Evolutionary conservation across 2,113 vertebrate species (phyloP).

Genomic region (Siniperca knerii): DNA sequence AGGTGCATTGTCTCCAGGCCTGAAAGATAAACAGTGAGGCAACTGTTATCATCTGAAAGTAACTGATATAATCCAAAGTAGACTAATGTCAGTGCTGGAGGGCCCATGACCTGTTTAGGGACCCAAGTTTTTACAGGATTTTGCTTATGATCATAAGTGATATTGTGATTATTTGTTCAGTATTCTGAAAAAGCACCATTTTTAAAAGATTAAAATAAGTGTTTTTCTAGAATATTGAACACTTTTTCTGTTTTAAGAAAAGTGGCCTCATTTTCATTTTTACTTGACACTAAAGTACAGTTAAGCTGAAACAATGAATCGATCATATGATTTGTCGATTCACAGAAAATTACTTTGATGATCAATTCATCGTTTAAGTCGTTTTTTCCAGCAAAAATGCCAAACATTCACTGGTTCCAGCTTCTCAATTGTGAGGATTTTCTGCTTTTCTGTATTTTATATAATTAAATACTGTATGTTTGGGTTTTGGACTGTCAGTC

Average conservation of each 20-base stretch:
- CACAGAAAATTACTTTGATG: too few relatives aligned
- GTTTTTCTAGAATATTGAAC: background rate
- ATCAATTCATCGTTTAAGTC: too few relatives aligned
- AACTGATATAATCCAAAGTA: background rate
- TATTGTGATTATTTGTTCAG: background rate
- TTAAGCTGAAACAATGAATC: too few relatives aligned
- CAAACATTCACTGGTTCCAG: too few relatives aligned
- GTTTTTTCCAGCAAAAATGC: too few relatives aligned
- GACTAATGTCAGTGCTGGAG: background rate
- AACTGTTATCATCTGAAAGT: background rate
- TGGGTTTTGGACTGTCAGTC: background rate
- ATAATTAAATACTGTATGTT: too few relatives aligned
- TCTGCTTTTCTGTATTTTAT: background rate
- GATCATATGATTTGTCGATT: too few relatives aligned
- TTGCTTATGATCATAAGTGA: background rate
- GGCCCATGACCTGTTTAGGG: background rate
- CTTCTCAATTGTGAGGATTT: background rate
- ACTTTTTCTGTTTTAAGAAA: too few relatives aligned
- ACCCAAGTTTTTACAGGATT: background rate
- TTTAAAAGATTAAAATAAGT: background rate
- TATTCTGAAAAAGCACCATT: background rate
- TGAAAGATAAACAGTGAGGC: background rate
- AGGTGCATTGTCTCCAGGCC: constrained; percentile 66
- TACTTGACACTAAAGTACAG: too few relatives aligned
- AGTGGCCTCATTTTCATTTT: too few relatives aligned